A percentile compares a stretch with the other conserved stretches of the same genome.
Evolutionary conservation across 2,113 vertebrate genomes (phyloP).

Genomic region (Urocolius indicus): DNA sequence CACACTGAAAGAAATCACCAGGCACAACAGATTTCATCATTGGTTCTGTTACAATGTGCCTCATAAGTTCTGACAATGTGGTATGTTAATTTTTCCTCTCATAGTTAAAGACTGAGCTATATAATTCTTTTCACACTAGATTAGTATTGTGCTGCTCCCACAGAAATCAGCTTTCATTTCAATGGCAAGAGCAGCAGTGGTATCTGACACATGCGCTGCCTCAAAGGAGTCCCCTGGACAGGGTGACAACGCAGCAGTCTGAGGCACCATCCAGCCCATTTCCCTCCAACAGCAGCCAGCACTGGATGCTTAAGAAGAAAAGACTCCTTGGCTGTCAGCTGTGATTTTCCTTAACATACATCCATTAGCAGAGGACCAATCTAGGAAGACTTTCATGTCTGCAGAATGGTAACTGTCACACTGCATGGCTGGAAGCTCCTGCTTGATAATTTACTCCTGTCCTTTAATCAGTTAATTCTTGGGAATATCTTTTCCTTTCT

Average conservation of each 20-base stretch:
- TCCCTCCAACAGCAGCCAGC: background rate
- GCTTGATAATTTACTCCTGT: background rate
- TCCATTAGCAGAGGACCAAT: background rate
- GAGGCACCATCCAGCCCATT: background rate
- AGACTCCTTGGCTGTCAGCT: background rate
- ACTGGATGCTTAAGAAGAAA: background rate
- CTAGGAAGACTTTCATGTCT: background rate
- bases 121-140: background rate
- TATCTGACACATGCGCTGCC: background rate
- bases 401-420: background rate
- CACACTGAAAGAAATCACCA: constrained; percentile 83
- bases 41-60: background rate
- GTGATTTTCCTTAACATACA: background rate
- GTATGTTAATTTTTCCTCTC: background rate
- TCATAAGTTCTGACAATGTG: background rate
- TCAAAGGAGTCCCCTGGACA: background rate
- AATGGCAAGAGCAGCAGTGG: background rate
- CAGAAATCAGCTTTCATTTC: background rate
- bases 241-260: background rate
- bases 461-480: background rate
- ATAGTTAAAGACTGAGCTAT: background rate
- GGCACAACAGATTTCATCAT: background rate
- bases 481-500: background rate
- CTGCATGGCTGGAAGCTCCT: background rate
- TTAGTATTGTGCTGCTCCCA: background rate